Evolutionary conservation across 2,797 vertebrate genomes (phyloP).

Genomic region (Ctenosaura bakeri): DNA sequence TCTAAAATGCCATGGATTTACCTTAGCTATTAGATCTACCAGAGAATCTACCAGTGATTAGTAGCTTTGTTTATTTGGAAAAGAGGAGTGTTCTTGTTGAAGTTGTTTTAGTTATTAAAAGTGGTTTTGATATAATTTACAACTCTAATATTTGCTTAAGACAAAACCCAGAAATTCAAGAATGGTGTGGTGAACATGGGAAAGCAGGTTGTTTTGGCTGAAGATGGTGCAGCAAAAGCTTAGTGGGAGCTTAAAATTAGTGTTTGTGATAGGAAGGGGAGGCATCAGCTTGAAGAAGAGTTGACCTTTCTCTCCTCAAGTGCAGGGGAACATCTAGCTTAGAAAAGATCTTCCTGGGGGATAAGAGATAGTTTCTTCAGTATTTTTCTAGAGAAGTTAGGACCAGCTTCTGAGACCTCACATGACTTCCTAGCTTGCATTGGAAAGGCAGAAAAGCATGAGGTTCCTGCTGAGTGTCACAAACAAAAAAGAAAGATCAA

Average conservation of each 20-base stretch:
- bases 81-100: constrained; percentile 2
- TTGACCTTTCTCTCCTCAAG: not conserved
- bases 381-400: not conserved
- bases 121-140: constrained; percentile 5
- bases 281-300: not conserved
- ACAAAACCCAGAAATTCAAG: not conserved
- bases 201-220: not conserved
- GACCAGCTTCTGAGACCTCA: not conserved
- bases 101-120: constrained; percentile 14
- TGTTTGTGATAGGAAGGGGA: not conserved
- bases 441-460: not conserved
- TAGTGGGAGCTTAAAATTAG: not conserved
- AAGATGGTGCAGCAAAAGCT: not conserved
- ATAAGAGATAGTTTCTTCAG: not conserved
- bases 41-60: not conserved
- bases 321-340: not conserved
- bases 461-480: not conserved
- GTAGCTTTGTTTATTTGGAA: constrained; percentile 4
- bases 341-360: not conserved
- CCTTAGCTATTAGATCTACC: not conserved
- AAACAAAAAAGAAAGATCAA: not conserved
- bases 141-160: not conserved
- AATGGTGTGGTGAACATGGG: not conserved
- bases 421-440: not conserved
- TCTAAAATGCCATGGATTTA: not conserved